Evolutionary conservation across 2,888 invertebrate genomes (phyloP).

Genomic region (Ennomos erosarius): DNA sequence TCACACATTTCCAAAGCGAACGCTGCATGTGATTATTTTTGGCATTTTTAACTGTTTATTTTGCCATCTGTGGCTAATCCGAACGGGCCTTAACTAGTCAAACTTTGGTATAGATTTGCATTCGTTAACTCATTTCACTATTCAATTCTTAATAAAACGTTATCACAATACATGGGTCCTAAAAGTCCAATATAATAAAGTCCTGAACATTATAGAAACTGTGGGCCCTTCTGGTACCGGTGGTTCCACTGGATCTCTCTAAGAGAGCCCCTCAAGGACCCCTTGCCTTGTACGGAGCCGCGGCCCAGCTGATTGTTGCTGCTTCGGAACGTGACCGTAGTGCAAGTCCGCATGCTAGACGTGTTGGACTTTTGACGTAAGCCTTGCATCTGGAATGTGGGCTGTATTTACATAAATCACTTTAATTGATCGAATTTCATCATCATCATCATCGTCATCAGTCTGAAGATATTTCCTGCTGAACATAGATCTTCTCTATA

Average conservation of each 20-base stretch:
- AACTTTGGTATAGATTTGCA: no score
- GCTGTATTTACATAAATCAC: slow-evolving; percentile 17
- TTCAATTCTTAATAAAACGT: no score
- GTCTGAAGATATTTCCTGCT: no score
- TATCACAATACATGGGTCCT: no score
- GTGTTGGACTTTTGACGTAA: slow-evolving; percentile 81
- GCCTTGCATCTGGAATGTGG: slow-evolving; percentile 73
- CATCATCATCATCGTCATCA: no score
- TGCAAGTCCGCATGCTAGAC: slow-evolving; percentile 74
- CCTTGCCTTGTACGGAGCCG: slow-evolving; percentile 6
- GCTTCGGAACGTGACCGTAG: slow-evolving; percentile 71
- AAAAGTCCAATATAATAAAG: not conserved
- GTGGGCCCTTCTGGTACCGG: slow-evolving; percentile 58
- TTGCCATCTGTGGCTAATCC: no score
- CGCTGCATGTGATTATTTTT: no score
- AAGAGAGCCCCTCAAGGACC: slow-evolving; percentile 29
- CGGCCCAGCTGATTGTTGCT: slow-evolving; percentile 62
- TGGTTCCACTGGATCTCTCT: slow-evolving; percentile 64
- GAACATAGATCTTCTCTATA: no score
- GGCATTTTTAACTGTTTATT: no score
- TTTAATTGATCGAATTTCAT: not conserved
- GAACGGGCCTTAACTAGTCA: no score
- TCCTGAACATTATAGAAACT: slow-evolving; percentile 56
- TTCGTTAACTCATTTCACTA: no score
- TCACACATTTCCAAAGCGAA: no score